Conservation (phyloP, 2,888 invertebrate species). For the Euplagia quadripunctaria region DNA sequence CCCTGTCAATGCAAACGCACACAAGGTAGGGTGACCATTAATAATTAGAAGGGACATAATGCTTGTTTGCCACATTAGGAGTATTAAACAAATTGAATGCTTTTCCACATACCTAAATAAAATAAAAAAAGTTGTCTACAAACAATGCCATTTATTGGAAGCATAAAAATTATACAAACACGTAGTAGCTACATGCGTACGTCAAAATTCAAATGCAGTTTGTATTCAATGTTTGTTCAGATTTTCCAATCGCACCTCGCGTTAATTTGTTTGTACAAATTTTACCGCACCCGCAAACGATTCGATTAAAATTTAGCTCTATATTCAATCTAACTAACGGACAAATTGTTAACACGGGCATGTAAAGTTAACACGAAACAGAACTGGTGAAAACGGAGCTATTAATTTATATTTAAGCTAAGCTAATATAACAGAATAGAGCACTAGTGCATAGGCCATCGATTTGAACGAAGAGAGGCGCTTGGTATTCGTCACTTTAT, state of each 20-base stretch:
- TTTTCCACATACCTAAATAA: not conserved
- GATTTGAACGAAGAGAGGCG: constrained; percentile 13
- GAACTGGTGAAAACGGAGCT: constrained; percentile 21
- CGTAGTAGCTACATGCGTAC: constrained; percentile 36
- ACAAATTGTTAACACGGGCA: constrained; percentile 52
- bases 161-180: constrained; percentile 30
- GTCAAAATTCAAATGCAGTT: constrained; percentile 69
- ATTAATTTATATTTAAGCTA: constrained; percentile 37
- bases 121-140: constrained; percentile 9
- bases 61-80: not conserved
- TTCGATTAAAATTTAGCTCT: constrained; percentile 76
- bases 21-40: not conserved
- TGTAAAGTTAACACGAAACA: constrained; percentile 53
- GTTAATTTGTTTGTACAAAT: constrained; percentile 82
- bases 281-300: constrained; percentile 71
- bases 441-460: constrained; percentile 33
- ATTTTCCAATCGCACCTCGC: constrained; percentile 79
- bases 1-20: not conserved
- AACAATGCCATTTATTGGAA: constrained; percentile 28
- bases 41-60: not conserved
- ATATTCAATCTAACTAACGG: constrained; percentile 62
- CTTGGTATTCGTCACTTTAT: constrained; percentile 27
- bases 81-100: not conserved
- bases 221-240: constrained; percentile 73
- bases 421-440: constrained; percentile 34